Base-by-base conservation (phyloP, 2,113 vertebrate genomes). In the Oreocharis arfaki region DNA sequence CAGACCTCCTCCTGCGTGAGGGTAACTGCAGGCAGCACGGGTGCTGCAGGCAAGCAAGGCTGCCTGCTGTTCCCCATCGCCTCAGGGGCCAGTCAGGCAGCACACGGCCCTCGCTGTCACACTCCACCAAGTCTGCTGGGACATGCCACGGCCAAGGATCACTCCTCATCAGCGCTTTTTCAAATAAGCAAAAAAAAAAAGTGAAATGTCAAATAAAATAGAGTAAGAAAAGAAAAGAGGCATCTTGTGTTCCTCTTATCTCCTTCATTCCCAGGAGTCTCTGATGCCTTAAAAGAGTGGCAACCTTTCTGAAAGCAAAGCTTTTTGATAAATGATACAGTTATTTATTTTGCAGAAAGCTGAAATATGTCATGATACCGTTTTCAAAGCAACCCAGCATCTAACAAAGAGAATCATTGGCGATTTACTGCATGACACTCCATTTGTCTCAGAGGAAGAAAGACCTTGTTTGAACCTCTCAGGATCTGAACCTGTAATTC, bases 341-440 rank as follows among this genome's bases (percentile, higher is more conserved):
- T 89, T 97, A 94, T 89, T 95, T 96, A 90, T 95, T 93, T 88
- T 95, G 64, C 60, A 89, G 85, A 84, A 94, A 84, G 83, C 61
- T 53, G 16, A 96, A 91, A 93, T 90, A 79, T 86, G 73, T 93
- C 83, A 92, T 2, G 1, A 84, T 78, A 90, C 83, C 0, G 2
- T 81, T 96, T 78, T 88, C 76, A 84, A 90, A 95, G 95, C 84
- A 95, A 68, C 73, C 67, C 64, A 93, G 79, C 79, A 94, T 91
- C 83, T 87, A 92, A 90, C 76, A 90, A 92, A 84, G 60, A 95
- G 76, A 93, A 90, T 93, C 69, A 84, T 41, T 70, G 49, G 76
- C 35, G 6, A 90, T 92, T 94, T 92, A 90, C 88, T 84, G n/a
- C 52, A 49, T 60, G 80, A 90, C 83, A 93, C 90, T 92, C 83